A percentile compares a stretch with the other conserved stretches of the same genome.
Evolutionary conservation across 1,140 invertebrate species (phyloP).

Genomic region (Aricia agestis): DNA sequence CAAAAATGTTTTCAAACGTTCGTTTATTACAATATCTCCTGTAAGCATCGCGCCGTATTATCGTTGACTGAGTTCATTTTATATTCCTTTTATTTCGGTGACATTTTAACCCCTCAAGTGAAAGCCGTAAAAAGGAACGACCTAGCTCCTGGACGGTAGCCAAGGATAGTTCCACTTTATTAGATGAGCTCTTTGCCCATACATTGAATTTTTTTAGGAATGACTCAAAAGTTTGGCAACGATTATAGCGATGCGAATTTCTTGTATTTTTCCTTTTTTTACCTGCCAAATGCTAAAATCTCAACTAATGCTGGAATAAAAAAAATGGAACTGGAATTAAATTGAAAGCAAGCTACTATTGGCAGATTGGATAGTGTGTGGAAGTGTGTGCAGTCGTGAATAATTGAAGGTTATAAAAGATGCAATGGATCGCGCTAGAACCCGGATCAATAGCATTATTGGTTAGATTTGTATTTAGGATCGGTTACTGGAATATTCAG

Average conservation of each 20-base stretch:
- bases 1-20: background rate
- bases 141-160: too few species aligned
- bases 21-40: background rate
- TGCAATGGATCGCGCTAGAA: background rate
- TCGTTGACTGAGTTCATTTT: background rate
- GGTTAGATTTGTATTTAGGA: background rate
- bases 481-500: too few species aligned
- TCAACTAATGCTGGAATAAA: too few species aligned
- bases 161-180: slow-evolving; percentile 27
- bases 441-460: background rate
- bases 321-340: background rate
- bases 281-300: background rate
- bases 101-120: background rate
- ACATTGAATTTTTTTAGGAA: background rate
- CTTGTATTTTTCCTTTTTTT: background rate
- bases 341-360: background rate
- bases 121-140: slow-evolving; percentile 27
- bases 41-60: background rate
- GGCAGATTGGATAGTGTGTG: background rate
- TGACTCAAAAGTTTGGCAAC: background rate
- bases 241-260: background rate
- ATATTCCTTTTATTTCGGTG: slow-evolving; percentile 1
- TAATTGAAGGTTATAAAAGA: background rate
- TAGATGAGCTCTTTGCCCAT: background rate
- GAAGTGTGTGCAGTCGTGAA: background rate